Evolutionary conservation across 1,140 invertebrate species (phyloP).

Genomic region (Drosophila kepulauana): DNA sequence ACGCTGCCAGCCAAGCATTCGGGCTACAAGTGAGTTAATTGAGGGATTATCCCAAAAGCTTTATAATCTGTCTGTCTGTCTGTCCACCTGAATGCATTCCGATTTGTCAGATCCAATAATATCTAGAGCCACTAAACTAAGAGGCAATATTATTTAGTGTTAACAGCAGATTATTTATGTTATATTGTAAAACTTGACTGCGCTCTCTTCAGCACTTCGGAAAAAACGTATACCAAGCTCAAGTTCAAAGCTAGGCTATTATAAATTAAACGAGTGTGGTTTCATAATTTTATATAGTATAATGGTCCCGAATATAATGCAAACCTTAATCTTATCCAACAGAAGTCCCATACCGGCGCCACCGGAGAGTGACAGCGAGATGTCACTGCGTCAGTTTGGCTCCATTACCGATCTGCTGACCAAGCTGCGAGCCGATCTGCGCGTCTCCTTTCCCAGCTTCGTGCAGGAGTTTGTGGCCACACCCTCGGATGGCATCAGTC

Average conservation of each 20-base stretch:
- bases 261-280: no score
- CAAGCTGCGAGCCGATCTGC: slow-evolving; percentile 93
- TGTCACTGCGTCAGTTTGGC: slow-evolving; percentile 94
- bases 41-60: background rate
- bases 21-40: slow-evolving; percentile 74
- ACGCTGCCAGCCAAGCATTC: slow-evolving; percentile 80
- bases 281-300: no score
- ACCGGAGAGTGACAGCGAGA: slow-evolving; percentile 89
- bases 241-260: no score
- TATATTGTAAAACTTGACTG: no score
- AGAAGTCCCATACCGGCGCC: slow-evolving; percentile 86
- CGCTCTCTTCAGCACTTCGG: no score
- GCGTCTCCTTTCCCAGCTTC: slow-evolving; percentile 94
- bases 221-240: no score
- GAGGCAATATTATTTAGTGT: no score
- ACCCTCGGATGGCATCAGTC: slow-evolving; percentile 92
- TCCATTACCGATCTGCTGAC: slow-evolving; percentile 94
- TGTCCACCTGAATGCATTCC: background rate
- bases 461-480: slow-evolving; percentile 95
- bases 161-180: no score
- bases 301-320: no score
- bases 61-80: no score
- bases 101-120: background rate
- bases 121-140: no score
- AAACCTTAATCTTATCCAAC: background rate